Evolutionary conservation across 2,888 invertebrate species (phyloP), one percentile per base, ranked within the genome.

Genomic region (Hyles lineata): DNA sequence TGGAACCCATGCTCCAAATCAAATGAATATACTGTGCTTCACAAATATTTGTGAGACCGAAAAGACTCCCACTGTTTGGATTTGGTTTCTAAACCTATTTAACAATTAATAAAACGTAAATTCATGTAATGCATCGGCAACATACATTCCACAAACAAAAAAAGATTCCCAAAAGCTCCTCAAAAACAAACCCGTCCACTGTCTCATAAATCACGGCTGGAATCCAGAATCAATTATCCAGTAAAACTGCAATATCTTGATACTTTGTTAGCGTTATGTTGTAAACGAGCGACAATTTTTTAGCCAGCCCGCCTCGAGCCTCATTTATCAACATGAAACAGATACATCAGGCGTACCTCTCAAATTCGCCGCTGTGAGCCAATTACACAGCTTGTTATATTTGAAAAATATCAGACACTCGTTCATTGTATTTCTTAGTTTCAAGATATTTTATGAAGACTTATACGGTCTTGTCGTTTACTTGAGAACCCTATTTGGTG

Each of bases 341-440:
- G 67, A 67, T 67, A 67, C 67, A 67, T 67, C 67, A 67, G 43
- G 67, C 67, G 43, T 67, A 82, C 82, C 83, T 86, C 90, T 92
- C 91, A 86, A 89, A 90, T 90, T 89, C 87, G 78, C 81, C 82
- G 78, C 74, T 75, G 60, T 73, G 79, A 79, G 85, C 90, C 91
- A 91, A 92, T 92, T 91, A 92, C 83, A 82, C 79, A 74, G 89
- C 91, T 90, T 89, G 92, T 92, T 92, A 90, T 81, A 72, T 80
- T 81, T 91, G 91, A 92, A 89, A 91, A 90, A 91, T 91, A 84
- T 78, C 79, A 81, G 80, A 77, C 82, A 77, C 85, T 85, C 75
- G 76, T 77, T 83, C 82, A 84, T 80, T 81, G 76, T 78, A 74
- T 80, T 76, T 83, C 81, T 81, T 43, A 67, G 50, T 50, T 17